Percentiles rank a stretch among this genome's conserved stretches.
Conservation (phyloP, 2,797 vertebrate species). For the Arremon aurantiirostris region DNA sequence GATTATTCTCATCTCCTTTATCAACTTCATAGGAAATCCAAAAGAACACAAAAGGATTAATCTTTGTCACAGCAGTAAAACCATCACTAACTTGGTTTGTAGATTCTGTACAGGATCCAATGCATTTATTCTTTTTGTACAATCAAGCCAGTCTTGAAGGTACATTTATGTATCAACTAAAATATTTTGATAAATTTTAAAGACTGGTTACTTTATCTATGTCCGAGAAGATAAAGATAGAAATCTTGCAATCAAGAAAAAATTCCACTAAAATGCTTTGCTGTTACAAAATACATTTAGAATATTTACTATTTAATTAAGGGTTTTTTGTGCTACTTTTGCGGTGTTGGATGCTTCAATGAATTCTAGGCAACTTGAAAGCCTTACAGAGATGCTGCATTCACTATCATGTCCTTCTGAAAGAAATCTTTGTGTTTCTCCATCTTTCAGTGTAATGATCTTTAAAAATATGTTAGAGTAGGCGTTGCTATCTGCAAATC, state of each 20-base stretch:
- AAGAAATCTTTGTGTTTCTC: not conserved
- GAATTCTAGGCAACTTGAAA: not conserved
- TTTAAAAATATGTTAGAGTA: not conserved
- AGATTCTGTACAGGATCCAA: not conserved
- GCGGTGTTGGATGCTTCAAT: not conserved
- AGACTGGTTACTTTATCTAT: not conserved
- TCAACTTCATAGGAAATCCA: not conserved
- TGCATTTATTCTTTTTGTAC: not conserved
- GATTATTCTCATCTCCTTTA: not conserved
- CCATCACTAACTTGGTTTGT: not conserved
- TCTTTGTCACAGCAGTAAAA: not conserved
- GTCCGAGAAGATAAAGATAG: not conserved
- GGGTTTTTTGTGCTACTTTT: not conserved
- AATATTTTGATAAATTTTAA: not conserved
- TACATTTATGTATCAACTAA: not conserved
- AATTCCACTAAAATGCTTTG: not conserved
- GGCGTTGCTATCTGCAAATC: not conserved
- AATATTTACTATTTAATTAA: not conserved
- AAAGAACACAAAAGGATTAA: not conserved
- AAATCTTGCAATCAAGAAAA: not conserved
- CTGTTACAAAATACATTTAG: not conserved
- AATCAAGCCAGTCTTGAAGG: not conserved
- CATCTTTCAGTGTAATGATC: not conserved
- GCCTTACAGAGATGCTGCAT: not conserved
- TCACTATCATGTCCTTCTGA: not conserved